Evolutionary conservation across 2,797 vertebrate species (phyloP).

Genomic region (Sebastiscus tertius): DNA sequence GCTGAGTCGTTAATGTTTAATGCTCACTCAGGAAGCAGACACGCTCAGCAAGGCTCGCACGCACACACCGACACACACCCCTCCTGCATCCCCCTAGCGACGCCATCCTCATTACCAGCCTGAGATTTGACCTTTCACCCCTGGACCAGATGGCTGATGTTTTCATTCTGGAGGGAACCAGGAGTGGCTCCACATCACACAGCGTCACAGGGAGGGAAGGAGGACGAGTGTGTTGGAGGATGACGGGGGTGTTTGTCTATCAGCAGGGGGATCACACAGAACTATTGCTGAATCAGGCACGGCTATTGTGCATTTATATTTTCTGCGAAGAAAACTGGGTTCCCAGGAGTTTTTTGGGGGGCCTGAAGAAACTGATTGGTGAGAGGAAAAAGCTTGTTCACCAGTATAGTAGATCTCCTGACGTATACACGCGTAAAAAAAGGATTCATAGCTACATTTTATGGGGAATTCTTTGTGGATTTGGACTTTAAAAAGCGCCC

Average conservation of each 20-base stretch:
- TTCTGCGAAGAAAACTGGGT: not conserved
- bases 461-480: not conserved
- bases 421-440: not conserved
- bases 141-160: constrained; percentile 84
- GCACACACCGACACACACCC: constrained; percentile 29
- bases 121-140: constrained; percentile 83
- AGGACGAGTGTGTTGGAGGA: constrained; percentile 35
- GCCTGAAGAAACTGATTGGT: not conserved
- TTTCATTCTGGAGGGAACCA: constrained; percentile 76
- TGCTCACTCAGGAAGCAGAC: constrained; percentile 81
- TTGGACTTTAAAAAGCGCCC: not conserved
- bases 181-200: constrained; percentile 61
- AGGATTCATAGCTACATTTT: not conserved
- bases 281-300: constrained; percentile 48
- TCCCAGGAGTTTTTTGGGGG: not conserved
- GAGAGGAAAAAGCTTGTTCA: not conserved
- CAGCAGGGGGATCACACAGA: constrained; percentile 32
- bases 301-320: not conserved
- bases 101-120: constrained; percentile 85
- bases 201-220: constrained; percentile 31
- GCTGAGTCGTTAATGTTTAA: constrained; percentile 84
- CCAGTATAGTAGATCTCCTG: not conserved
- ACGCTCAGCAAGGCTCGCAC: constrained; percentile 46
- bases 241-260: constrained; percentile 45
- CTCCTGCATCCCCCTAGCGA: constrained; percentile 75